A percentile compares a stretch with the other conserved stretches of the same genome.
phyloP scores from a whole-genome alignment of 2,888 invertebrate genomes.

The Pteria penguin region DNA sequence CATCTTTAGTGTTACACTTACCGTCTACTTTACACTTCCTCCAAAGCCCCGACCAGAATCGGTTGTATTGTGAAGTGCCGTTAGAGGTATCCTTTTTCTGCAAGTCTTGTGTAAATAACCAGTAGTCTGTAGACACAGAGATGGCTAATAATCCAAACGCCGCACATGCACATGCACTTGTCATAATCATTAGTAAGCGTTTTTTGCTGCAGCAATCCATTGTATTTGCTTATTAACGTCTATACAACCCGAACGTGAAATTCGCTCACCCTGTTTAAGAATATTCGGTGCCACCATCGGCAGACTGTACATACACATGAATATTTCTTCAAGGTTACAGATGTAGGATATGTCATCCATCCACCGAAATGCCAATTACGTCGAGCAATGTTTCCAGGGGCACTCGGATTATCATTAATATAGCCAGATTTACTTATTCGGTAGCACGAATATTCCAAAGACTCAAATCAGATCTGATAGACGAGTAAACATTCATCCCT shows the following conservation, averaged over 20 bases:
- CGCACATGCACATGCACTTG: slow-evolving; percentile 78
- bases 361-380: not conserved
- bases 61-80: slow-evolving; percentile 59
- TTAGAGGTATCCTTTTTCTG: slow-evolving; percentile 59
- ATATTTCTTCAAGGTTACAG: not conserved
- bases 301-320: not conserved
- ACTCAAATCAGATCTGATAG: not conserved
- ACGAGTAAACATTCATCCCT: not conserved
- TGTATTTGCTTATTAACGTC: slow-evolving; percentile 49
- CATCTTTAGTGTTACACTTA: too few relatives aligned
- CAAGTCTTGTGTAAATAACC: slow-evolving; percentile 76
- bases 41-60: slow-evolving; percentile 75
- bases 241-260: slow-evolving; percentile 1
- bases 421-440: not conserved
- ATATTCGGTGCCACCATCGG: not conserved
- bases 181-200: slow-evolving; percentile 77
- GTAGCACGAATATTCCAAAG: not conserved
- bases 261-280: not conserved
- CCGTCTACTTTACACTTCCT: slow-evolving; percentile 74
- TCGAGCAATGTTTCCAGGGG: not conserved
- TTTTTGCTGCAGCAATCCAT: slow-evolving; percentile 78
- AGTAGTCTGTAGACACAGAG: slow-evolving; percentile 79
- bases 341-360: not conserved
- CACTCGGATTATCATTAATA: not conserved
- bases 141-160: slow-evolving; percentile 79